phyloP scores from a whole-genome alignment of 2,797 vertebrate species.

The Paramormyrops hopkinsi region DNA sequence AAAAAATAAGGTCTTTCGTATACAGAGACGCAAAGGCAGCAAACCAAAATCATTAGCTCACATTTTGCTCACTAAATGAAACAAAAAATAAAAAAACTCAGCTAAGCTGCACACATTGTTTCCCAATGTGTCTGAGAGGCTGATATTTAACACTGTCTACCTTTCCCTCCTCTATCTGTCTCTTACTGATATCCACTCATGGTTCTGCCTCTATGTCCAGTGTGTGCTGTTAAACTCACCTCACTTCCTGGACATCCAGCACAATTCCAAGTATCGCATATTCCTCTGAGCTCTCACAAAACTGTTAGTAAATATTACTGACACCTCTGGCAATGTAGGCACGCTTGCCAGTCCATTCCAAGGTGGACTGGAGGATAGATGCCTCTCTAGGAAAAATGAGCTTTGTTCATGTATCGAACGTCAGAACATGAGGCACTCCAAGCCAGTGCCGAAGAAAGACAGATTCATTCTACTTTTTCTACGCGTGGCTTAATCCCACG shows the following conservation, averaged over 20 bases:
- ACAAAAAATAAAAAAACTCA: not conserved
- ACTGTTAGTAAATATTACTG: constrained; percentile 28
- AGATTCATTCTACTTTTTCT: not conserved
- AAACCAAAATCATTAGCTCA: not conserved
- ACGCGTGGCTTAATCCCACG: not conserved
- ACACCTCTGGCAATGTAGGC: constrained; percentile 33
- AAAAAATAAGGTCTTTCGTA: not conserved
- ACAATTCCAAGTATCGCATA: not conserved
- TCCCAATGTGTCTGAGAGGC: not conserved
- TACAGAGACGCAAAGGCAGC: not conserved
- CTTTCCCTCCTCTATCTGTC: not conserved
- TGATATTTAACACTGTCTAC: not conserved
- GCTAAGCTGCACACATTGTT: not conserved
- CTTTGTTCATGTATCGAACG: not conserved
- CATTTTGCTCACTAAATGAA: not conserved
- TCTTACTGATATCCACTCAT: not conserved
- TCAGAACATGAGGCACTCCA: not conserved
- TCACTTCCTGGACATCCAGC: not conserved
- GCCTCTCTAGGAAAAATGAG: not conserved
- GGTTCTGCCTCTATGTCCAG: not conserved
- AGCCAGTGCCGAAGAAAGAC: not conserved
- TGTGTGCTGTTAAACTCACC: not conserved
- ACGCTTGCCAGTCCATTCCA: constrained; percentile 27
- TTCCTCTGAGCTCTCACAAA: not conserved
- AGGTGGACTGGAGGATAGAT: constrained; percentile 14